Conservation (phyloP, 2,113 vertebrate species). For the Puntigrus tetrazona region DNA sequence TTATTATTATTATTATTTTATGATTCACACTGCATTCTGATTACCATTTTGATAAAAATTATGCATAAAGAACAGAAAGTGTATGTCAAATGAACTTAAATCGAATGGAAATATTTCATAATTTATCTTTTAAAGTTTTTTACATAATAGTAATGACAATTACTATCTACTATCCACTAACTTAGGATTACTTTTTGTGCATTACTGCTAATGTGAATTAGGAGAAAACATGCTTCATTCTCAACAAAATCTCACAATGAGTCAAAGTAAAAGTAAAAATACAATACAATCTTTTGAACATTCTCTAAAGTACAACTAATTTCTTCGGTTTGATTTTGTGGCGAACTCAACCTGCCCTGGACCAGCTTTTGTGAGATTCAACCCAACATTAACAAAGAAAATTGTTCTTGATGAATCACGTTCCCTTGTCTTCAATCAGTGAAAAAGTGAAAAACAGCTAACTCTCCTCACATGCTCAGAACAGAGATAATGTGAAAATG, state of each 20-base stretch:
- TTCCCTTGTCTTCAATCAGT: background rate
- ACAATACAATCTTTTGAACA: background rate
- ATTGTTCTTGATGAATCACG: background rate
- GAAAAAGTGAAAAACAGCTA: background rate
- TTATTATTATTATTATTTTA: no score
- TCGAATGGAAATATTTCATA: background rate
- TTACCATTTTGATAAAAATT: background rate
- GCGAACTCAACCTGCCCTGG: background rate
- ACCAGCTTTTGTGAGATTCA: background rate
- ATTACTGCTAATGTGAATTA: background rate
- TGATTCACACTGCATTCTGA: background rate
- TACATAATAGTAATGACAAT: background rate
- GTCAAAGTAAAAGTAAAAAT: background rate
- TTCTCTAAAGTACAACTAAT: background rate
- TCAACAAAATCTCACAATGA: background rate
- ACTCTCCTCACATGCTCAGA: background rate
- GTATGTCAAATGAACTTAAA: background rate
- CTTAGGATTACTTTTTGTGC: background rate
- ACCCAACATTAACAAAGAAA: background rate
- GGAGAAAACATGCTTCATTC: background rate
- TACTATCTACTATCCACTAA: no score
- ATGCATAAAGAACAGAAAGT: background rate
- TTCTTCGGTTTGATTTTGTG: background rate
- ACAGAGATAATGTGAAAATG: background rate
- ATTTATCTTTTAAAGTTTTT: background rate